Percentiles rank a stretch among this genome's conserved stretches.
phyloP scores from a whole-genome alignment of 1,140 invertebrate species.

The Conus ventricosus region DNA sequence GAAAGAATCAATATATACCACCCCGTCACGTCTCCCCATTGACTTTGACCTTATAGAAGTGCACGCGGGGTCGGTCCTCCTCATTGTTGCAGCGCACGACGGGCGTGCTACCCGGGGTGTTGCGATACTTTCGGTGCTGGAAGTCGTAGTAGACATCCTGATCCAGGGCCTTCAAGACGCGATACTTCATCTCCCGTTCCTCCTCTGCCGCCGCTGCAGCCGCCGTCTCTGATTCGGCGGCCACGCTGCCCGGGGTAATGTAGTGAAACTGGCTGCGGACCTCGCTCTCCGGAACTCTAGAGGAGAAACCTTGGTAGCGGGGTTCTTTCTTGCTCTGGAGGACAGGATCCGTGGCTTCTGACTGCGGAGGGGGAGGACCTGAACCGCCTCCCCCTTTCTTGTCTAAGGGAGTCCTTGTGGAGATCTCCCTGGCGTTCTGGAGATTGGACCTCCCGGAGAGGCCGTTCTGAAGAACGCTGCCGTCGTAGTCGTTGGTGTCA shows the following conservation, averaged over 20 bases:
- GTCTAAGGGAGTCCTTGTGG: no score
- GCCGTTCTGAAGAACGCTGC: neutral
- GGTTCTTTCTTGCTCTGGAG: constrained; percentile 3
- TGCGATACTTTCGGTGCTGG: constrained; percentile 46
- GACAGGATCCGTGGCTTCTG: neutral
- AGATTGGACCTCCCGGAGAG: no score
- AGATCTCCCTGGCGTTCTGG: no score
- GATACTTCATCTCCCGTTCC: constrained; percentile 35
- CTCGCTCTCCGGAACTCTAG: constrained; percentile 39
- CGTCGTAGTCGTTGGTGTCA: neutral
- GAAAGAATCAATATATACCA: no score
- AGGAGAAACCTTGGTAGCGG: constrained; percentile 44
- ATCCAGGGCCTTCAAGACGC: constrained; percentile 45
- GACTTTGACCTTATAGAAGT: constrained; percentile 49
- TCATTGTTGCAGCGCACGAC: neutral
- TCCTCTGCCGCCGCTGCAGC: neutral
- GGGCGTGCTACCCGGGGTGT: neutral
- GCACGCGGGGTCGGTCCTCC: constrained; percentile 42
- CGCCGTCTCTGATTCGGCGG: neutral
- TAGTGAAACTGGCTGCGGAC: constrained; percentile 39
- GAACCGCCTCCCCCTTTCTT: no score
- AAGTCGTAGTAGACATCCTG: constrained; percentile 49
- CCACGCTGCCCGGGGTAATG: constrained; percentile 16
- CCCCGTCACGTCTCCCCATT: neutral
- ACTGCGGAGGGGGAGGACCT: neutral